Evolutionary conservation across 2,797 vertebrate species (phyloP).

Genomic region (Takifugu rubripes): DNA sequence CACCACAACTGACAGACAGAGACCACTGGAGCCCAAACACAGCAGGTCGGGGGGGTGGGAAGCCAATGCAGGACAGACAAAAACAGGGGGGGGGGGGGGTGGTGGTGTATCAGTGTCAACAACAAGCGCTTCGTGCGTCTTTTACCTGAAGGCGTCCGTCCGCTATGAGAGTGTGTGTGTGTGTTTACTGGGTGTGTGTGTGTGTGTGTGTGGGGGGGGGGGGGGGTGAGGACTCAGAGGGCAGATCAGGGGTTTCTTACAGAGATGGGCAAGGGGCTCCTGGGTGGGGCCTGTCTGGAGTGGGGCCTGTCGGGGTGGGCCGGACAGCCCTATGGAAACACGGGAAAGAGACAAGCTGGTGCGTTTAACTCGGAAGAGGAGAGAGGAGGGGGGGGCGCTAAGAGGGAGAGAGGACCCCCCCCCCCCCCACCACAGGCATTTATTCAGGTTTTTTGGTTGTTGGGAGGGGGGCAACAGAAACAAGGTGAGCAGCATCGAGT

Average conservation of each 20-base stretch:
- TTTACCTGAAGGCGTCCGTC: background rate
- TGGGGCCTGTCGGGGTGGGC: conserved; percentile 75
- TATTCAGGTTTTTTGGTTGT: background rate
- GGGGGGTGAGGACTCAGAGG: background rate
- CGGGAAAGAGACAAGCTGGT: conserved; percentile 72
- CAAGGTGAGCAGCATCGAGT: conserved; percentile 18
- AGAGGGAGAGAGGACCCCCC: background rate
- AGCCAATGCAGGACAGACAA: conserved; percentile 36
- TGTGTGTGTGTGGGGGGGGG: background rate
- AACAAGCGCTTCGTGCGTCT: background rate
- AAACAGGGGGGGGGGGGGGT: conserved; percentile 19
- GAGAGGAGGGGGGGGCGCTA: background rate
- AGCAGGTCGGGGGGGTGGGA: conserved; percentile 24
- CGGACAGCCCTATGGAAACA: conserved; percentile 74
- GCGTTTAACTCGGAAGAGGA: conserved; percentile 46
- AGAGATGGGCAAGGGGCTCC: conserved; percentile 78
- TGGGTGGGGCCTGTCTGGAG: conserved; percentile 76
- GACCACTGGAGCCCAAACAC: conserved; percentile 46
- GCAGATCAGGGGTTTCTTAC: conserved; percentile 65
- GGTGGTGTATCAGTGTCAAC: background rate
- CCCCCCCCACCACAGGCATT: conserved; percentile 3
- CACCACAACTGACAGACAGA: conserved; percentile 17
- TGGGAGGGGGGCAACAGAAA: conserved; percentile 23
- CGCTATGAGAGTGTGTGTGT: conserved; percentile 7
- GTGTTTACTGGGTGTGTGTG: conserved; percentile 1